Evolutionary conservation across 2,888 invertebrate genomes (phyloP).

Genomic region (Anorthoa munda): DNA sequence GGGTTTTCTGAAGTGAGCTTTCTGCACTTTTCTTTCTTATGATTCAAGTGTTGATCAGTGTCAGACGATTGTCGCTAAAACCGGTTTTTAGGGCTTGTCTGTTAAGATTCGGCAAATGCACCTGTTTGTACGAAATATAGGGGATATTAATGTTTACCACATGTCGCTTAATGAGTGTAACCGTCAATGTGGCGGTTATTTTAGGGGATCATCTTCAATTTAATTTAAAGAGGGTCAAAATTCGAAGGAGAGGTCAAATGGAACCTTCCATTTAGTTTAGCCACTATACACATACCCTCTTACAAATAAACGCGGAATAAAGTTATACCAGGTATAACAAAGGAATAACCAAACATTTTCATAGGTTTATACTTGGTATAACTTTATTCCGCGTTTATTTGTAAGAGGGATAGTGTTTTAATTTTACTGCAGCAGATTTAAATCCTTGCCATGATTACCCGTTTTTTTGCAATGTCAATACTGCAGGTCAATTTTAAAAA

Average conservation of each 20-base stretch:
- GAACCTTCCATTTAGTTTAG: no score
- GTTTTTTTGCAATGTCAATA: slow-evolving; percentile 10
- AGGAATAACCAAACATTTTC: no score
- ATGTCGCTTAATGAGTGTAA: slow-evolving; percentile 23
- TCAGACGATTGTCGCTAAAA: slow-evolving; percentile 46
- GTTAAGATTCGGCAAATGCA: slow-evolving; percentile 44
- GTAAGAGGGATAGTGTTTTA: not conserved
- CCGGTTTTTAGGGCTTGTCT: slow-evolving; percentile 48
- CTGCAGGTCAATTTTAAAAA: not conserved
- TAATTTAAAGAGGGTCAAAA: not conserved
- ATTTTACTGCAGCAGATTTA: not conserved
- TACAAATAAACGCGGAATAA: no score
- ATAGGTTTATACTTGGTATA: no score
- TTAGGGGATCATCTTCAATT: not conserved
- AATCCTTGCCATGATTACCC: not conserved
- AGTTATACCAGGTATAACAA: no score
- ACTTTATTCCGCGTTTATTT: no score
- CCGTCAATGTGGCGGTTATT: slow-evolving; percentile 10
- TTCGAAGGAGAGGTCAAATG: not conserved
- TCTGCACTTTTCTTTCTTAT: slow-evolving; percentile 16
- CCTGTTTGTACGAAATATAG: slow-evolving; percentile 38
- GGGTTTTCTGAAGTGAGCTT: not conserved
- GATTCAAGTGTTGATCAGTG: slow-evolving; percentile 43
- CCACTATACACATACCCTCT: no score
- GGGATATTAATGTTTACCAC: slow-evolving; percentile 26